These are phyloP conservation scores for Podargus strigoides DNA, from an alignment of 2,797 vertebrate genomes.

Conservation along the genomic window DNA sequence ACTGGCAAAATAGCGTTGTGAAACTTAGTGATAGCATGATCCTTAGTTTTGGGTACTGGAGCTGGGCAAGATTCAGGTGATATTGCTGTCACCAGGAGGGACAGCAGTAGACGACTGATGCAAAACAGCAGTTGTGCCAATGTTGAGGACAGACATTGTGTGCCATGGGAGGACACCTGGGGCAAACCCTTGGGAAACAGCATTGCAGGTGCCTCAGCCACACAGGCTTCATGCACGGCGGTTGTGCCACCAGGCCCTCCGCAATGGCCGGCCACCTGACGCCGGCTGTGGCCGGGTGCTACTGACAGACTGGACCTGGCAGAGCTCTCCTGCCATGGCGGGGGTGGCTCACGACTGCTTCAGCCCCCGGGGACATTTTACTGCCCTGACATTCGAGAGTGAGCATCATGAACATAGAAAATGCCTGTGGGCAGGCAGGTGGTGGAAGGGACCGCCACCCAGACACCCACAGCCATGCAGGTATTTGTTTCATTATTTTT, in stretches of 20 bases:
- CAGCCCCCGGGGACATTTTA: rapidly evolving
- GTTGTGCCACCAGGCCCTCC: neutral
- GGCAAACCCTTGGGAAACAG: neutral
- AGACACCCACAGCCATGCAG: neutral
- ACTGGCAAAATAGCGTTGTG: neutral
- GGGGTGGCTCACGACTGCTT: neutral
- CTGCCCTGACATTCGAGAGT: neutral
- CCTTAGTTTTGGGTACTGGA: neutral
- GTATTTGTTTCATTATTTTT: neutral
- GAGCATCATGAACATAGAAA: rapidly evolving
- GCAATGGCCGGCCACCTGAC: rapidly evolving
- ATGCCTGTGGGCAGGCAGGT: neutral
- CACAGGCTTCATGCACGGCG: rapidly evolving
- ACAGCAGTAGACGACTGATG: neutral
- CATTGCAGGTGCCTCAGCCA: rapidly evolving
- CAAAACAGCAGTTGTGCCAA: neutral
- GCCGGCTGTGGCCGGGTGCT: too few species aligned
- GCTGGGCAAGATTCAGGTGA: neutral
- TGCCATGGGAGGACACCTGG: too few species aligned
- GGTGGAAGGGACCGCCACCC: neutral
- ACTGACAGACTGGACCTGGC: rapidly evolving
- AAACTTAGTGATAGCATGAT: neutral
- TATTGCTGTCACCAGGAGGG: neutral
- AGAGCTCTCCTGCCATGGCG: neutral
- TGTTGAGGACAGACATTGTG: too few species aligned